Base-by-base conservation (phyloP, 2,888 invertebrate genomes). In the Pandemis heparana region DNA sequence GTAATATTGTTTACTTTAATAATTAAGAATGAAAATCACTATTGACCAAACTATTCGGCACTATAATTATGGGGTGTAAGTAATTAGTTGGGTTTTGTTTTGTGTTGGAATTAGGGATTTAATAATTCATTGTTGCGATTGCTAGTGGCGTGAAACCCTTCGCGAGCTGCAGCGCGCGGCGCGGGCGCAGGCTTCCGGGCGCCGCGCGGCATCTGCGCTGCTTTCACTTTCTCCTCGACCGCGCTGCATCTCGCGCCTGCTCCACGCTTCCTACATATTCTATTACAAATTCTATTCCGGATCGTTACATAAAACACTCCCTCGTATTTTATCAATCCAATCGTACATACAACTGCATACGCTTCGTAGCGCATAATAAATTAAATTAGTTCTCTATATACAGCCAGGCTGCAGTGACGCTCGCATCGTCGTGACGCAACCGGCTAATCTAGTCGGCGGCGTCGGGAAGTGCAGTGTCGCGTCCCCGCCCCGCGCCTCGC, bases 381-480 rank as follows among this genome's bases (percentile, higher is more conserved):
- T 85, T 85, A 86, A 83, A 85, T 87, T 84, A 85, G 84, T 86
- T 87, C 83, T 83, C 83, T 82, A 85, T 82, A 85, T 83, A 81
- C 83, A 85, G 83, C 83, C 83, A 83, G 83, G 83, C 84, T 80
- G 81, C 83, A 77, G 82, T 81, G 83, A 85, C 85, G 87, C 87
- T 90, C 87, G 82, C 86, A 83, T 66, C 46, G 74, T 89, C 85
- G 90, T 94, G 93, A 94, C 94, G 94, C 92, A 94, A 94, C 91
- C 91, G 89, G 89, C 92, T 94, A 94, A 94, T 94, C 93, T 94
- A 94, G 93, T 92, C 91, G 92, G 92, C 89, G 89, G 86, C 90
- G 92, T 93, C 94, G 94, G 94, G 94, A 94, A 94, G 94, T 94
- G 93, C 94, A 94, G 94, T 93, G 94, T 93, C 94, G 93, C 91